Conservation (phyloP, 2,113 vertebrate genomes). For the Rhinichthys klamathensis region DNA sequence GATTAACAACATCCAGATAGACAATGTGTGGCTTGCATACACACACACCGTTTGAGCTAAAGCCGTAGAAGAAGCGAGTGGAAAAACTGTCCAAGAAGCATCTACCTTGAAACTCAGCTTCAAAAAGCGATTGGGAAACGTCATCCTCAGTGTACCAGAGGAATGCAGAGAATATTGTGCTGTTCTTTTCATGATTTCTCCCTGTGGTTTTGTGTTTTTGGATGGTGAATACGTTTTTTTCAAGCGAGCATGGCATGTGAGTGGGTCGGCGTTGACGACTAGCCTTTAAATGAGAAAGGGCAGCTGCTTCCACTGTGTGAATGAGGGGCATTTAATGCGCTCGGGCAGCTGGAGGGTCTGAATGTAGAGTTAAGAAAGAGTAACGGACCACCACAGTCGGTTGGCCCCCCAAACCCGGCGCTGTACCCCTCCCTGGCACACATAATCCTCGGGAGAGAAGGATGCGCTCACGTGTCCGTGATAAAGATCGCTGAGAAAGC, state of each 20-base stretch:
- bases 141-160: constrained; percentile 5
- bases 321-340: constrained; percentile 63
- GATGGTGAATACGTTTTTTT: constrained; percentile 45
- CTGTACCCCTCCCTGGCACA: constrained; percentile 34
- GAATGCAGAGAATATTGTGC: not conserved
- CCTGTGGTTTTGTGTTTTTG: constrained; percentile 13
- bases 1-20: not conserved
- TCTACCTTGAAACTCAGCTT: not conserved
- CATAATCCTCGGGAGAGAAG: constrained; percentile 31
- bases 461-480: constrained; percentile 19
- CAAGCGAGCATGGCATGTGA: constrained; percentile 48
- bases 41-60: not conserved
- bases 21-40: not conserved
- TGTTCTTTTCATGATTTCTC: constrained; percentile 6
- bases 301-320: constrained; percentile 41
- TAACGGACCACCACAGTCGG: constrained; percentile 22
- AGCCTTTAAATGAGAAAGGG: constrained; percentile 50
- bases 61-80: not conserved
- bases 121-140: not conserved
- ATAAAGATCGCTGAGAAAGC: constrained; percentile 47
- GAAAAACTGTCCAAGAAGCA: not conserved
- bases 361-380: constrained; percentile 56
- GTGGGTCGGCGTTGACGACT: constrained; percentile 26
- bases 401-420: not conserved
- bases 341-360: constrained; percentile 69